A percentile compares a stretch with the other conserved stretches of the same genome.
Evolutionary conservation across 2,888 invertebrate genomes (phyloP).

Genomic region (Brenthis daphne): DNA sequence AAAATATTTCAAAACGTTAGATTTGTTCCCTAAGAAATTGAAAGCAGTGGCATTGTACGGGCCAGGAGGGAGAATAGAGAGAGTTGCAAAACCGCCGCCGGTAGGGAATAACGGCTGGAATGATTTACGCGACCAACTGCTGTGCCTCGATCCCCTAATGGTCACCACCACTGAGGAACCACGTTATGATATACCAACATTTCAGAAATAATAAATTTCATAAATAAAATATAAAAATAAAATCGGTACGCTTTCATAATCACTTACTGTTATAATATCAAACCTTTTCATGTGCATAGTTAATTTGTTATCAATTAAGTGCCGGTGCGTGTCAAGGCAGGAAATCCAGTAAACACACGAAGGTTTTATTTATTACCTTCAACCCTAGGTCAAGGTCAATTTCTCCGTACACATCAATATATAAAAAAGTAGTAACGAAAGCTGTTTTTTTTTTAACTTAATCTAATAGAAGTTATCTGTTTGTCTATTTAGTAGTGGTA

Average conservation of each 20-base stretch:
- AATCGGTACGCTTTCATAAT: too few relatives aligned
- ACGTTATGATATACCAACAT: constrained; percentile 11
- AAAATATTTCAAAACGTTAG: too few relatives aligned
- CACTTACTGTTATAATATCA: too few relatives aligned
- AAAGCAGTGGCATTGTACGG: constrained; percentile 32
- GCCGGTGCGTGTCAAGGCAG: constrained; percentile 9
- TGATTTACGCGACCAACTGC: constrained; percentile 52
- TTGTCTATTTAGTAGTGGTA: too few relatives aligned
- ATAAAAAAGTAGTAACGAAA: too few relatives aligned
- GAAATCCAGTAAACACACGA: not conserved
- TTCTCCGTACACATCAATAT: not conserved
- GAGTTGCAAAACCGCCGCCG: constrained; percentile 36
- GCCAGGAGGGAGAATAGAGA: constrained; percentile 42
- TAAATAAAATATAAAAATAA: too few relatives aligned
- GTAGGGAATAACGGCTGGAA: constrained; percentile 54
- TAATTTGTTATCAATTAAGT: not conserved
- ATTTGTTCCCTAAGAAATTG: too few relatives aligned
- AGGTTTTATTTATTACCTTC: constrained; percentile 1
- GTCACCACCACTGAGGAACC: constrained; percentile 28
- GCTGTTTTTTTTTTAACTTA: too few relatives aligned
- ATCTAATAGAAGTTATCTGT: too few relatives aligned
- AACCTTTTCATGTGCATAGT: too few relatives aligned
- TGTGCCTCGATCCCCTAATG: constrained; percentile 51
- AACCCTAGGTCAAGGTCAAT: not conserved
- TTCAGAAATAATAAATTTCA: too few relatives aligned